These are phyloP conservation scores for Meliscaeva auricollis DNA, from an alignment of 2,888 invertebrate species.

Conservation along the genomic window DNA sequence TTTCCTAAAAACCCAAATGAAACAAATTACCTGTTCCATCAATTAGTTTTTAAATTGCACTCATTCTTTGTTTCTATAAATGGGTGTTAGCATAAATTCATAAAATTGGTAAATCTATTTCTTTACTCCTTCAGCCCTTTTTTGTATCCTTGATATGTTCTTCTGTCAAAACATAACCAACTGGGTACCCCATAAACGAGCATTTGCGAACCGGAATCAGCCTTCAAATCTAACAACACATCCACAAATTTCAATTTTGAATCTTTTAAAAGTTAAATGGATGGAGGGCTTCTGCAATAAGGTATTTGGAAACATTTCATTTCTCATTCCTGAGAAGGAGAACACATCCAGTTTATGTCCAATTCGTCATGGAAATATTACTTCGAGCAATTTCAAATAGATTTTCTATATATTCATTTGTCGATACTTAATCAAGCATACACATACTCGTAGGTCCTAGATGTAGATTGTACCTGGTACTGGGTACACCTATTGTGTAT, in stretches of 20 bases:
- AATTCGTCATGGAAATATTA: constrained; percentile 11
- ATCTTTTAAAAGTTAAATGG: neutral
- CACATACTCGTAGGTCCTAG: neutral
- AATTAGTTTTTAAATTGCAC: constrained; percentile 9
- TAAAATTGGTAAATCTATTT: neutral
- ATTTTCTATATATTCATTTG: constrained; percentile 8
- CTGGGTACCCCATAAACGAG: no score
- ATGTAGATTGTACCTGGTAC: neutral
- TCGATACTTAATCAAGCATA: neutral
- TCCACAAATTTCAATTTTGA: constrained; percentile 8
- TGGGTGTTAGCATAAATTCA: neutral
- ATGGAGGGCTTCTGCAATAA: neutral
- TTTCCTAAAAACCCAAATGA: no score
- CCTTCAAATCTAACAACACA: neutral
- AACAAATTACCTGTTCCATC: constrained; percentile 10
- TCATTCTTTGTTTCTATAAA: constrained; percentile 6
- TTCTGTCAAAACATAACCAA: no score
- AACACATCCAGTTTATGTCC: constrained; percentile 10
- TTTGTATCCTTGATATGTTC: no score
- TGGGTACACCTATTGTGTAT: no score
- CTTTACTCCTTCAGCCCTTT: neutral
- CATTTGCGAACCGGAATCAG: no score
- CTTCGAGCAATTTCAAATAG: constrained; percentile 1
- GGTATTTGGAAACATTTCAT: neutral
- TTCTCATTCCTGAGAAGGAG: no score